Percentiles rank a stretch among this genome's conserved stretches.
Evolutionary conservation across 2,888 invertebrate species (phyloP).

Genomic region (Ischnura elegans): DNA sequence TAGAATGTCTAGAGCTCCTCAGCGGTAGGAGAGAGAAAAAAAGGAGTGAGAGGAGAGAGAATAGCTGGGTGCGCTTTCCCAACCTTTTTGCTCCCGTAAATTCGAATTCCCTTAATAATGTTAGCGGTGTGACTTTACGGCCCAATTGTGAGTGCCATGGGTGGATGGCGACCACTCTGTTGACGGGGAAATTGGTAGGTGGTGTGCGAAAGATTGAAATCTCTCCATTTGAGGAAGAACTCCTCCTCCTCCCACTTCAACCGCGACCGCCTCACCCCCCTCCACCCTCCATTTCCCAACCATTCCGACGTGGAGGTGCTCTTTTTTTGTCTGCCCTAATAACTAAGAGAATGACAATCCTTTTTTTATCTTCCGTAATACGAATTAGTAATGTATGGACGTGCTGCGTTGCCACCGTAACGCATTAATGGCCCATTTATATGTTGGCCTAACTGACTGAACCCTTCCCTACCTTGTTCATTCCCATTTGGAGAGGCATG

Average conservation of each 20-base stretch:
- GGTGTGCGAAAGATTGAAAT: slow-evolving; percentile 43
- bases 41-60: neutral
- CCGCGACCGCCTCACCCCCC: neutral
- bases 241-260: neutral
- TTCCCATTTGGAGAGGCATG: too few species aligned
- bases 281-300: neutral
- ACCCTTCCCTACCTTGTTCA: neutral
- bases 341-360: slow-evolving; percentile 20
- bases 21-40: neutral
- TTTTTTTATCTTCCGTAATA: neutral
- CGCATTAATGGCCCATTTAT: neutral
- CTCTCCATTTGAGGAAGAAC: slow-evolving; percentile 22
- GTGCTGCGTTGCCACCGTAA: neutral
- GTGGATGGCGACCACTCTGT: slow-evolving; percentile 20
- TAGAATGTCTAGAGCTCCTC: neutral
- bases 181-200: slow-evolving; percentile 56
- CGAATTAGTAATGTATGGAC: neutral
- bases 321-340: neutral
- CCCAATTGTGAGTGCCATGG: slow-evolving; percentile 28
- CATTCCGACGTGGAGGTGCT: neutral
- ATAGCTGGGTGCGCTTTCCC: neutral
- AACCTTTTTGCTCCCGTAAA: slow-evolving; percentile 19
- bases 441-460: neutral
- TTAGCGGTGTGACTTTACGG: slow-evolving; percentile 54
- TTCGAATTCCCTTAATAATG: slow-evolving; percentile 39